Percentiles rank a stretch among this genome's conserved stretches.
These are phyloP conservation scores for Mirza zaza DNA, from an alignment of 2,113 vertebrate genomes.

Conservation along the genomic window DNA sequence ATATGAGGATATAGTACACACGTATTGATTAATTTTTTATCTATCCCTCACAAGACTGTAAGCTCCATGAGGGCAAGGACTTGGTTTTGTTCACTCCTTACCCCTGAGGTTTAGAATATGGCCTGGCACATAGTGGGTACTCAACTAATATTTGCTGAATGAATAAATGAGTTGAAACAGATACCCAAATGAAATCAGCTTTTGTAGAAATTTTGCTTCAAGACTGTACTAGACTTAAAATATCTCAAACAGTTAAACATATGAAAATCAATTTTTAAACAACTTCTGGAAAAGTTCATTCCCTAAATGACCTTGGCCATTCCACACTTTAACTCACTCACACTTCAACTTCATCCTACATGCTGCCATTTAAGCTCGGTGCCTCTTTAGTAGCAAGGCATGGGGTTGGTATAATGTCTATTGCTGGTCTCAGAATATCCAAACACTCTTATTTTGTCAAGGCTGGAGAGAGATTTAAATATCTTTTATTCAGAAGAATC, in stretches of 20 bases:
- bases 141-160: neutral
- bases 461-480: neutral
- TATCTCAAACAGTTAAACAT: neutral
- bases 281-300: neutral
- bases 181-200: neutral
- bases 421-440: neutral
- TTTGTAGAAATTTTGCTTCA: neutral
- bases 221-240: neutral
- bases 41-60: neutral
- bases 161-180: neutral
- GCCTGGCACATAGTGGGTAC: neutral
- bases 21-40: neutral
- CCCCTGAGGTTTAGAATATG: neutral
- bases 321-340: neutral
- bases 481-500: conserved; percentile 16
- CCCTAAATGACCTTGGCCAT: neutral
- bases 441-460: conserved; percentile 10
- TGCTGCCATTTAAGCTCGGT: neutral
- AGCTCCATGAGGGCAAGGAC: neutral
- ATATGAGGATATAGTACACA: neutral
- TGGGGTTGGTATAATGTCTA: neutral
- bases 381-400: conserved; percentile 15
- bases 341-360: neutral
- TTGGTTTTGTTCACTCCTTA: neutral
- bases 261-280: neutral